Percentiles rank a stretch among this genome's conserved stretches.
Conservation (phyloP, 2,797 vertebrate species). For the Avahi laniger region DNA sequence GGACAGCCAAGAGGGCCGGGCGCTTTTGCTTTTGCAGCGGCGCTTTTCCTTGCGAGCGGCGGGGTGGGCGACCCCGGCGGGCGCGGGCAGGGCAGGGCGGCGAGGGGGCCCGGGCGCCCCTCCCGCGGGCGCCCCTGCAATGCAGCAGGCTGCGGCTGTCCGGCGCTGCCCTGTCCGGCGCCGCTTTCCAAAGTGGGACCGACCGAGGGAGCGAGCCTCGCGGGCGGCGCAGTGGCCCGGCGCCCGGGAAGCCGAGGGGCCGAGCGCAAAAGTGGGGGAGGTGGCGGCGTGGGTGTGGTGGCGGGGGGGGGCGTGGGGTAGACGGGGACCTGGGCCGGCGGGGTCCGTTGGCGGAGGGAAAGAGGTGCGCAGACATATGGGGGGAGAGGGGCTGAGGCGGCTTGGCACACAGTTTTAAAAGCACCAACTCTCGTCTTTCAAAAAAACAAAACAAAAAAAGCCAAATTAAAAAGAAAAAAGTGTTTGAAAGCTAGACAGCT, state of each 20-base stretch:
- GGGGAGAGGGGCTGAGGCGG: background rate
- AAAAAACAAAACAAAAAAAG: background rate
- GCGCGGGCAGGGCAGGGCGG: background rate
- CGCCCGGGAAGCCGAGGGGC: background rate
- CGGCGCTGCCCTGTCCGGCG: background rate
- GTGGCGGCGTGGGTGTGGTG: background rate
- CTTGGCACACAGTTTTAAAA: background rate
- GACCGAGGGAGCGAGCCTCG: background rate
- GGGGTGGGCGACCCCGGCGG: background rate
- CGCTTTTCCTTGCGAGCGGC: background rate
- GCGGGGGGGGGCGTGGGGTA: rapidly evolving
- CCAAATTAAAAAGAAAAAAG: rapidly evolving
- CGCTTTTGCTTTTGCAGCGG: background rate
- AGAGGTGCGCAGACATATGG: background rate
- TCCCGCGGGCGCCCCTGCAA: background rate
- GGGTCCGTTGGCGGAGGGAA: background rate
- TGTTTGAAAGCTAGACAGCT: background rate
- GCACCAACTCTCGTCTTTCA: background rate
- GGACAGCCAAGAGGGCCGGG: background rate
- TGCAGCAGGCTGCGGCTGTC: conserved; percentile 9
- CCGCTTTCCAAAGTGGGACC: background rate
- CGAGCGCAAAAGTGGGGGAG: background rate
- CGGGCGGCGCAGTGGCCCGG: background rate
- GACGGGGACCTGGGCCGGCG: background rate
- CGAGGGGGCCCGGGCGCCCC: background rate